phyloP scores from a whole-genome alignment of 1,140 invertebrate genomes.

The Pseudomyrmex flavicornis region DNA sequence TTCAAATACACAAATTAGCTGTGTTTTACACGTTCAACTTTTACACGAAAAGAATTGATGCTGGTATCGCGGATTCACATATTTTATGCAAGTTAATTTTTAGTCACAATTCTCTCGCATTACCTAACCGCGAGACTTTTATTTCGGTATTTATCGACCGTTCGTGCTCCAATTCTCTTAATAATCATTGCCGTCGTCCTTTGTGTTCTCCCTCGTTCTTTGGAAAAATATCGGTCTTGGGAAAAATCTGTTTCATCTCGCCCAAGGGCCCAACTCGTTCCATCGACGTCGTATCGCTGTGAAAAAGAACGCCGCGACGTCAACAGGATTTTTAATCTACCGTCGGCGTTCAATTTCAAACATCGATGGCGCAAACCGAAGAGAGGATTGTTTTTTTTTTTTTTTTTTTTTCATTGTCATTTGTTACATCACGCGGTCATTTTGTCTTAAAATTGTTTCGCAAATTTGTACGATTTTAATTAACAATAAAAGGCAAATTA shows the following conservation, averaged over 20 bases:
- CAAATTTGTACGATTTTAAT: neutral
- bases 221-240: conserved; percentile 1
- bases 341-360: conserved; percentile 44
- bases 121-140: neutral
- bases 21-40: neutral
- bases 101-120: neutral
- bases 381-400: neutral
- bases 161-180: conserved; percentile 9
- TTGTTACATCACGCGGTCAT: neutral
- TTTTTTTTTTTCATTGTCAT: conserved; percentile 2
- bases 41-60: neutral
- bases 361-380: conserved; percentile 4
- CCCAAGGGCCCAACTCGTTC: conserved; percentile 7
- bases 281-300: conserved; percentile 32
- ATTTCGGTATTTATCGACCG: neutral
- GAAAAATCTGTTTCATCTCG: conserved; percentile 52
- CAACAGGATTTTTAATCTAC: conserved; percentile 63
- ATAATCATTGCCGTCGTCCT: conserved; percentile 25
- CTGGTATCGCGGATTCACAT: neutral
- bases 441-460: neutral
- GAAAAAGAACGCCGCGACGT: conserved; percentile 41
- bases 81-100: neutral
- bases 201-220: conserved; percentile 18
- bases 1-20: too few relatives aligned
- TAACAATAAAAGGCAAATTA: neutral